Evolutionary conservation across 2,888 invertebrate species (phyloP).

Genomic region (Lithosia quadra): DNA sequence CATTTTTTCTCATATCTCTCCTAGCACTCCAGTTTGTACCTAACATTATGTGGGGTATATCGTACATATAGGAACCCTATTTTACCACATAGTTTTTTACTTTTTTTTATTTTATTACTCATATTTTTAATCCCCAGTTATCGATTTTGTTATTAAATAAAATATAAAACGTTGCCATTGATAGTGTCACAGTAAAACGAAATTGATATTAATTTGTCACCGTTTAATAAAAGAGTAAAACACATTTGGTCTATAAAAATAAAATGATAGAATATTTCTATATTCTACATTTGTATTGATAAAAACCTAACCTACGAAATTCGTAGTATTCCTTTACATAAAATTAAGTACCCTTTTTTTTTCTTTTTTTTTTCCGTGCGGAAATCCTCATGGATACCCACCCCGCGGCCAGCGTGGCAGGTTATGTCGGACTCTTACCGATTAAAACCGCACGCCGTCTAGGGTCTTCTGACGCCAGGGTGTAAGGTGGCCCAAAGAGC

Average conservation of each 20-base stretch:
- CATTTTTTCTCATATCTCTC: no score
- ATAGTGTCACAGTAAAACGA: neutral
- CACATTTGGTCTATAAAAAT: neutral
- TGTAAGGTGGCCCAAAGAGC: no score
- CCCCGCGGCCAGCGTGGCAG: no score
- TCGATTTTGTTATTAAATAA: neutral
- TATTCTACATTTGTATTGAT: neutral
- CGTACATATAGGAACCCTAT: no score
- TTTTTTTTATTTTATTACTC: neutral
- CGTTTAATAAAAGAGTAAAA: neutral
- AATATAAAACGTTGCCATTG: neutral
- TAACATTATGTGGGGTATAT: no score
- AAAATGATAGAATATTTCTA: neutral
- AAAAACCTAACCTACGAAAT: neutral
- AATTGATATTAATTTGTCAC: neutral
- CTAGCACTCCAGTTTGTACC: no score
- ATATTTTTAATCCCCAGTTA: neutral
- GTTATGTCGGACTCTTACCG: no score
- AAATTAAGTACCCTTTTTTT: neutral
- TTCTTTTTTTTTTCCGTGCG: no score
- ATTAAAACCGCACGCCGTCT: no score
- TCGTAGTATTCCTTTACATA: neutral
- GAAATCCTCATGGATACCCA: no score
- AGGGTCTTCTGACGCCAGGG: no score
- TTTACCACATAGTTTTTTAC: no score